Evolutionary conservation across 2,113 vertebrate genomes (phyloP).

Genomic region (Candoia aspera): DNA sequence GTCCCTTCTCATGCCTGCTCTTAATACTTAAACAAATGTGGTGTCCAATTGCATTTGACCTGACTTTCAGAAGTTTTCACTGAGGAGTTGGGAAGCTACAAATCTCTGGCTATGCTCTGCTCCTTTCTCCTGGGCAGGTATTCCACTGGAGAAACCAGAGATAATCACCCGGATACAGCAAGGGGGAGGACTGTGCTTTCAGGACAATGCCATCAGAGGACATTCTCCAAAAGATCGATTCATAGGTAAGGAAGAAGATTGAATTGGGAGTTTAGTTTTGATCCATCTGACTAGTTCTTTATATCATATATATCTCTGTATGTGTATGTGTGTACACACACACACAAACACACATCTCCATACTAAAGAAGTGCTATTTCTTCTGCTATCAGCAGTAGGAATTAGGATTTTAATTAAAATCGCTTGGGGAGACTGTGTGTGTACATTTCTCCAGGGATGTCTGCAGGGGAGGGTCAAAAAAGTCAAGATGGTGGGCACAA

Average conservation of each 20-base stretch:
- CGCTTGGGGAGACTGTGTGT: background rate
- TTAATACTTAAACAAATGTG: background rate
- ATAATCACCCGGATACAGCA: conserved; percentile 8
- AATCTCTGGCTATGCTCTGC: background rate
- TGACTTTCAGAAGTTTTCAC: background rate
- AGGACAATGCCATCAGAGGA: background rate
- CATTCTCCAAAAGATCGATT: background rate
- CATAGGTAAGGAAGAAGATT: background rate
- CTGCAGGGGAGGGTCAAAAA: background rate
- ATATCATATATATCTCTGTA: background rate
- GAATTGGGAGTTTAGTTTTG: background rate
- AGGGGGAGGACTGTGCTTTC: background rate
- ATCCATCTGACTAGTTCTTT: background rate
- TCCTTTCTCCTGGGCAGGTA: background rate
- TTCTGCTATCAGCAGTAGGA: background rate
- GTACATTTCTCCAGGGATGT: background rate
- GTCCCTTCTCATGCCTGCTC: background rate
- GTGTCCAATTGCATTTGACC: background rate
- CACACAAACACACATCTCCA: background rate
- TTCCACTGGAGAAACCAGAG: background rate
- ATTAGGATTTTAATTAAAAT: background rate
- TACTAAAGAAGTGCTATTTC: background rate
- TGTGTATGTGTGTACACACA: background rate
- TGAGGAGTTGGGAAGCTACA: background rate
- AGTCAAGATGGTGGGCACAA: background rate